A percentile compares a stretch with the other conserved stretches of the same genome.
Evolutionary conservation across 2,888 invertebrate species (phyloP).

Genomic region (Drymonia ruficornis): DNA sequence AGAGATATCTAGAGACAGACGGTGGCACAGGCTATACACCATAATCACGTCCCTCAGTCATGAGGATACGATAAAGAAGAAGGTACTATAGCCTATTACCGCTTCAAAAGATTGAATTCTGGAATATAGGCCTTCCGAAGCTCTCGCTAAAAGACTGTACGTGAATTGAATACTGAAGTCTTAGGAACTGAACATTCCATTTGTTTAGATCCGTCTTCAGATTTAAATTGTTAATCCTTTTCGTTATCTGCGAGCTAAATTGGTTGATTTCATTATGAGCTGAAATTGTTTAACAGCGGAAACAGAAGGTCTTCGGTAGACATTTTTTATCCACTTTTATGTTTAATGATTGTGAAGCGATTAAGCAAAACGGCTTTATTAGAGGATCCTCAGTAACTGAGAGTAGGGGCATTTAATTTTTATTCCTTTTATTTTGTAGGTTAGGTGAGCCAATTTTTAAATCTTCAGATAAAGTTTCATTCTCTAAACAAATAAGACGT

Average conservation of each 20-base stretch:
- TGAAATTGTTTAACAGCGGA: conserved; percentile 31
- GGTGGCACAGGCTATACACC: no score
- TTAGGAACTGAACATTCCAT: conserved; percentile 40
- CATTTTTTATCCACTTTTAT: conserved; percentile 19
- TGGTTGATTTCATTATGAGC: conserved; percentile 53
- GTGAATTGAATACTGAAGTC: conserved; percentile 50
- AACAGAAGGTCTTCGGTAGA: conserved; percentile 9
- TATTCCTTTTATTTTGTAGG: not conserved
- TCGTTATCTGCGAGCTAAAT: conserved; percentile 53
- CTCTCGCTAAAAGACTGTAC: conserved; percentile 23
- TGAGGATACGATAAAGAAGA: no score
- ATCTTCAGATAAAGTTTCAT: no score
- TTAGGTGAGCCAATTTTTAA: no score
- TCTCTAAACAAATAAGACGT: no score
- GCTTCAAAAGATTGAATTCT: conserved; percentile 9
- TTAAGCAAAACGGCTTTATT: conserved; percentile 16
- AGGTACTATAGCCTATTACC: not conserved
- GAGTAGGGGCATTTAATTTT: not conserved
- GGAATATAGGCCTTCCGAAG: not conserved
- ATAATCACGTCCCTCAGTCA: no score
- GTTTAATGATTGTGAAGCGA: conserved; percentile 11
- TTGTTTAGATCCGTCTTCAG: conserved; percentile 42
- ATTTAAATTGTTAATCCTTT: conserved; percentile 56
- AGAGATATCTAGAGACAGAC: no score
- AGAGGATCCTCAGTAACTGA: not conserved